Percentiles rank a stretch among this genome's conserved stretches.
phyloP scores from a whole-genome alignment of 2,888 invertebrate genomes.

The Nephrotoma appendiculata region DNA sequence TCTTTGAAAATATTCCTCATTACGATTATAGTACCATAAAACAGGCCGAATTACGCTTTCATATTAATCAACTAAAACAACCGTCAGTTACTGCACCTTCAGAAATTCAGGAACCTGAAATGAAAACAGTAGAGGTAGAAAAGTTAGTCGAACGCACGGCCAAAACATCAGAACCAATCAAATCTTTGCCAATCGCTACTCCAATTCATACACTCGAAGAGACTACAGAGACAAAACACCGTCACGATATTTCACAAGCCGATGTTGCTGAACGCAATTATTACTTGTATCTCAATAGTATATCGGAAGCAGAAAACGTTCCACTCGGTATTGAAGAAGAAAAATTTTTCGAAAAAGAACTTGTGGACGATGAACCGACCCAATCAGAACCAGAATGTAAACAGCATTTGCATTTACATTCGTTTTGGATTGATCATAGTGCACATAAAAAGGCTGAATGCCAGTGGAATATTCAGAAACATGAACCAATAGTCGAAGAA shows the following conservation, averaged over 20 bases:
- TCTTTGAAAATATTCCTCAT: neutral
- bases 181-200: neutral
- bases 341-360: neutral
- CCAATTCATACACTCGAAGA: neutral
- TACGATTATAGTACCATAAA: neutral
- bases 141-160: neutral
- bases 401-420: neutral
- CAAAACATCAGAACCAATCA: neutral
- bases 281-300: conserved; percentile 11
- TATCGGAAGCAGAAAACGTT: neutral
- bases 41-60: neutral
- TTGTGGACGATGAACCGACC: neutral
- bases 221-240: neutral
- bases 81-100: neutral
- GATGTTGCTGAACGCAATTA: conserved; percentile 16
- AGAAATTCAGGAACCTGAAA: neutral
- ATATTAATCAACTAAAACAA: neutral
- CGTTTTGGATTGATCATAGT: neutral
- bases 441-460: neutral
- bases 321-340: neutral
- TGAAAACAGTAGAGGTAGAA: neutral
- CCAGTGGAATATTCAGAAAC: neutral
- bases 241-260: neutral
- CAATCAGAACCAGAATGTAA: neutral
- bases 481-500: neutral